Evolutionary conservation across 2,888 invertebrate species (phyloP), one percentile per base, ranked within the genome.

Genomic region (Aquatica leii): DNA sequence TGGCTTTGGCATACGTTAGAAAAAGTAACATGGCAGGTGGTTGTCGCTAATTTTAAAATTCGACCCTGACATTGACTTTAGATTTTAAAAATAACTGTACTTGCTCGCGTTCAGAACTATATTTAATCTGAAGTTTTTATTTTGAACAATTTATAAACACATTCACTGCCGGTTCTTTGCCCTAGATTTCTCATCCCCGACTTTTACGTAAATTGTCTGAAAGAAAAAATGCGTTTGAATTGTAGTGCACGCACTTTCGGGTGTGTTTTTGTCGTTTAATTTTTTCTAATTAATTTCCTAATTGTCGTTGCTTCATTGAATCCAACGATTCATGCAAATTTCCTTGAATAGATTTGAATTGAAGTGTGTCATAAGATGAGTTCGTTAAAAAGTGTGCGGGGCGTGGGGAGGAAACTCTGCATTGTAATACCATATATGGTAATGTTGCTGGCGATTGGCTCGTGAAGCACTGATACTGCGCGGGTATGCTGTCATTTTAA

Each of bases 341-440:
- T 58, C 62, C 40, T 11, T 20, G 58, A 62, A 65, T 62, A 50
- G 50, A 50, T 61, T 49, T 37, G 18, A 46, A 20, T 46, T 55
- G 35, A 65, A 66, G 68, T 69, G 66, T 70, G 70, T 70, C 70
- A 69, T 64, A 58, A 57, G 61, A 62, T 64, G 62, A 52, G 46
- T 54, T 51, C n/a, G 55, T 55, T 54, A 48, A 49, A 31, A 60
- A 53, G 48, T 53, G 55, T 24, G 56, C 21, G 41, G 62, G 67
- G 67, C 66, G 71, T 59, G 71, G 71, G 71, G 70, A 65, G 69
- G 81, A 77, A 85, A 84, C 86, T 84, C 83, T 85, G 83, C 86
- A 86, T 85, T 86, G 82, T 84, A 86, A 86, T 87, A 85, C 90
- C 90, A 87, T 90, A 90, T 90, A 90, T 89, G 90, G 91, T 88